Evolutionary conservation across 2,113 vertebrate genomes (phyloP).

Genomic region (Boulengeromyrus knoepffleri): DNA sequence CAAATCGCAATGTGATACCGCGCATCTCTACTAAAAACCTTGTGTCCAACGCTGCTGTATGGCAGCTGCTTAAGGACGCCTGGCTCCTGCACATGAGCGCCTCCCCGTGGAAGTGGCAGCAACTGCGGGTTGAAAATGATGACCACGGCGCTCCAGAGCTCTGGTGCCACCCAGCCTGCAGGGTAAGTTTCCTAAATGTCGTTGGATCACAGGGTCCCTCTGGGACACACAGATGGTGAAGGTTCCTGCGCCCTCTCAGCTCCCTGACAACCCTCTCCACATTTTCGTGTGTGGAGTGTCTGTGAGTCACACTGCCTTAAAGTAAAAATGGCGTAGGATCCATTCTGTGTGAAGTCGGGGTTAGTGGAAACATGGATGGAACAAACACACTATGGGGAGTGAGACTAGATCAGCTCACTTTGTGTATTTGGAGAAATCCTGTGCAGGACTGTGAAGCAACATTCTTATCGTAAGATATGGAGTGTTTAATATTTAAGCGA

Average conservation of each 20-base stretch:
- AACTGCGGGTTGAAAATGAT: conserved; percentile 90
- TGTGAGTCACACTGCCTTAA: not conserved
- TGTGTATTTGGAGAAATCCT: not conserved
- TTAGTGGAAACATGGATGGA: no score
- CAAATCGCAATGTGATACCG: not conserved
- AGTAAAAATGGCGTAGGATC: not conserved
- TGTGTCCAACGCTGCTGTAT: not conserved
- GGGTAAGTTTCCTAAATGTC: conserved; percentile 58
- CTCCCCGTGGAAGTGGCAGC: conserved; percentile 83
- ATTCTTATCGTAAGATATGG: not conserved
- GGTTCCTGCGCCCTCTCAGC: not conserved
- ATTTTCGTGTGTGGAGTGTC: not conserved
- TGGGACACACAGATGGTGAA: not conserved
- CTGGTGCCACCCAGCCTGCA: conserved; percentile 95
- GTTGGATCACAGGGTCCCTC: not conserved
- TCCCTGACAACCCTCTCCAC: not conserved
- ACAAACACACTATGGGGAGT: not conserved
- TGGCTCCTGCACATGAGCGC: conserved; percentile 86
- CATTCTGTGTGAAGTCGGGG: not conserved
- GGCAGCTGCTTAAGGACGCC: conserved; percentile 89
- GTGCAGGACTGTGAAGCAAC: not conserved
- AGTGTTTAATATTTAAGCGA: not conserved
- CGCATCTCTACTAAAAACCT: not conserved
- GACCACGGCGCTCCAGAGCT: conserved; percentile 91
- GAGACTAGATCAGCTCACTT: not conserved